Evolutionary conservation across 1,140 invertebrate genomes (phyloP).

Genomic region (Centruroides sculpturatus): DNA sequence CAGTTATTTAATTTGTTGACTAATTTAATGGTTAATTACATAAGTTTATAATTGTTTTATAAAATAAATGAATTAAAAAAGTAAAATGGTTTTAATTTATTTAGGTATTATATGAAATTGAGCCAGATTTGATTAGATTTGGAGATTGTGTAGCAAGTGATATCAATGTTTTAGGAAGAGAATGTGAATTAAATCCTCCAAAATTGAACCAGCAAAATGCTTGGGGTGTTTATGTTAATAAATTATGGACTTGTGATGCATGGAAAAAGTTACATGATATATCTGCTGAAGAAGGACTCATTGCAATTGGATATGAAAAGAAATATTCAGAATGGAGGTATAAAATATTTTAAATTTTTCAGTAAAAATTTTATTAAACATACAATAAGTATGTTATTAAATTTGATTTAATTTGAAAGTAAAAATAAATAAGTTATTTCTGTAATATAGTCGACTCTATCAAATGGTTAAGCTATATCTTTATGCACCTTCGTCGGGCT

Average conservation of each 20-base stretch:
- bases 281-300: constrained; percentile 41
- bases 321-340: constrained; percentile 22
- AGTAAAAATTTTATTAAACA: too few species aligned
- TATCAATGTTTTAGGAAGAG: constrained; percentile 33
- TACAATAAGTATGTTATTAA: too few species aligned
- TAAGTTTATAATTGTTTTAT: too few species aligned
- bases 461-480: constrained; percentile 41
- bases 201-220: constrained; percentile 34
- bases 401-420: too few species aligned
- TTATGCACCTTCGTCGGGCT: constrained; percentile 37
- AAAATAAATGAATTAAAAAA: too few species aligned
- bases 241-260: constrained; percentile 34
- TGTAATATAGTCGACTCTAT: constrained; percentile 34
- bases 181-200: constrained; percentile 39
- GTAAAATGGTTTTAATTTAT: neutral
- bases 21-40: too few species aligned
- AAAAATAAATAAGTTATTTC: neutral
- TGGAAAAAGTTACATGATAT: constrained; percentile 41
- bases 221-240: constrained; percentile 40
- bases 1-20: too few species aligned
- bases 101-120: constrained; percentile 24
- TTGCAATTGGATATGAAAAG: constrained; percentile 40
- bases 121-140: constrained; percentile 34
- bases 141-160: constrained; percentile 35
- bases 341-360: neutral